These are phyloP conservation scores for Spialia ferax DNA, from an alignment of 2,888 invertebrate genomes.

Conservation along the genomic window DNA sequence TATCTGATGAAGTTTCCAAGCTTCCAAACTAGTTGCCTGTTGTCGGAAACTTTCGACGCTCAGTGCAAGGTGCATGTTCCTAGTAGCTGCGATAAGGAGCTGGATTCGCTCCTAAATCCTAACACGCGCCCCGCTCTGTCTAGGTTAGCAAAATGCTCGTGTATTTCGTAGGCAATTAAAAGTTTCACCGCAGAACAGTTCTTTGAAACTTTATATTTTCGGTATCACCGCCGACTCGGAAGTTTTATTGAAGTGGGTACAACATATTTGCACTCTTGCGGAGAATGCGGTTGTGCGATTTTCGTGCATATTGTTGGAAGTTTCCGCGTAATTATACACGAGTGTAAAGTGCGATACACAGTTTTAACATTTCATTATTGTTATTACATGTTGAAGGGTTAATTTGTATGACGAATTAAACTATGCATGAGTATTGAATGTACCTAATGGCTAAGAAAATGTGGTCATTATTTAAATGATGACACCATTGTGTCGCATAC, in stretches of 20 bases:
- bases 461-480: slow-evolving; percentile 57
- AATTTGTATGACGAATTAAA: background rate
- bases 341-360: slow-evolving; percentile 3
- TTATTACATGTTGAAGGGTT: background rate
- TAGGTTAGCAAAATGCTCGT: slow-evolving; percentile 58
- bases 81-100: slow-evolving; percentile 76
- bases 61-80: slow-evolving; percentile 71
- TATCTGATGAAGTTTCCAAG: slow-evolving; percentile 83
- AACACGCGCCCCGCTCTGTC: slow-evolving; percentile 60
- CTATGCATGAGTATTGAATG: background rate
- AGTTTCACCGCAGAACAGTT: slow-evolving; percentile 48
- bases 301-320: slow-evolving; percentile 5
- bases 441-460: slow-evolving; percentile 17
- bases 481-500: slow-evolving; percentile 74
- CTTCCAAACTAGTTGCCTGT: slow-evolving; percentile 83
- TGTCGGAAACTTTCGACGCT: slow-evolving; percentile 76
- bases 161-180: slow-evolving; percentile 70
- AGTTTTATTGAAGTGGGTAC: slow-evolving; percentile 34
- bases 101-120: slow-evolving; percentile 75
- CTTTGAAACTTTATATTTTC: slow-evolving; percentile 42
- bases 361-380: background rate
- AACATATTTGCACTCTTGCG: slow-evolving; percentile 34
- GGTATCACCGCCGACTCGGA: slow-evolving; percentile 36
- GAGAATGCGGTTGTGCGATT: slow-evolving; percentile 8
- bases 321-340: slow-evolving; percentile 15